phyloP scores from a whole-genome alignment of 1,140 invertebrate genomes.

The Aplysia californica region DNA sequence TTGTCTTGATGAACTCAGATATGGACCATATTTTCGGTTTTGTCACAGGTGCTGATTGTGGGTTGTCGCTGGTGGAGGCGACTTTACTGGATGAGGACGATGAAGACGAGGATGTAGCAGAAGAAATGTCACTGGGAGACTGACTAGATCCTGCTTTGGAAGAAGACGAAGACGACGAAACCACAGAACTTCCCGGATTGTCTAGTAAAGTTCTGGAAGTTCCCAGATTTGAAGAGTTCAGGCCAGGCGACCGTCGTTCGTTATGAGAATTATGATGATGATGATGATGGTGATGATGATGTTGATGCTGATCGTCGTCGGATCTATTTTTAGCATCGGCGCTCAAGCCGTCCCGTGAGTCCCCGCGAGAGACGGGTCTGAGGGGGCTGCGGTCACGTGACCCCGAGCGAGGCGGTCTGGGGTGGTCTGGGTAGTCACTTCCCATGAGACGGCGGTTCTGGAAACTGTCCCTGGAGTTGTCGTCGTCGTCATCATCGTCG shows the following conservation, averaged over 20 bases:
- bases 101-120: too few relatives aligned
- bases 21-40: slow-evolving; percentile 50
- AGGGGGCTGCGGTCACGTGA: background rate
- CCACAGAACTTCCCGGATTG: too few relatives aligned
- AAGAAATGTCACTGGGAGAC: background rate
- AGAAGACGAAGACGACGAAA: background rate
- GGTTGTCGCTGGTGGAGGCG: slow-evolving; percentile 19
- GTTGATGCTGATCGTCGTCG: background rate
- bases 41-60: too few relatives aligned
- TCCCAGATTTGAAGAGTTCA: too few relatives aligned
- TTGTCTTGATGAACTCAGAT: slow-evolving; percentile 39
- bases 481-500: slow-evolving; percentile 19
- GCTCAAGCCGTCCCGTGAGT: background rate
- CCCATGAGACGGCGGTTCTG: background rate
- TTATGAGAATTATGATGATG: too few relatives aligned
- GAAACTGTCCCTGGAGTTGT: slow-evolving; percentile 14
- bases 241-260: too few relatives aligned
- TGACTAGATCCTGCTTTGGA: slow-evolving; percentile 1
- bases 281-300: too few relatives aligned
- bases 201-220: too few relatives aligned
- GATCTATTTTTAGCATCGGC: background rate
- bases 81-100: too few relatives aligned
- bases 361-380: background rate
- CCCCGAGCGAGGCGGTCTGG: background rate
- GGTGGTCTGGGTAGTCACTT: background rate